Evolutionary conservation across 2,888 invertebrate species (phyloP), one percentile per base, ranked within the genome.

Genomic region (Ectemnius cavifrons): DNA sequence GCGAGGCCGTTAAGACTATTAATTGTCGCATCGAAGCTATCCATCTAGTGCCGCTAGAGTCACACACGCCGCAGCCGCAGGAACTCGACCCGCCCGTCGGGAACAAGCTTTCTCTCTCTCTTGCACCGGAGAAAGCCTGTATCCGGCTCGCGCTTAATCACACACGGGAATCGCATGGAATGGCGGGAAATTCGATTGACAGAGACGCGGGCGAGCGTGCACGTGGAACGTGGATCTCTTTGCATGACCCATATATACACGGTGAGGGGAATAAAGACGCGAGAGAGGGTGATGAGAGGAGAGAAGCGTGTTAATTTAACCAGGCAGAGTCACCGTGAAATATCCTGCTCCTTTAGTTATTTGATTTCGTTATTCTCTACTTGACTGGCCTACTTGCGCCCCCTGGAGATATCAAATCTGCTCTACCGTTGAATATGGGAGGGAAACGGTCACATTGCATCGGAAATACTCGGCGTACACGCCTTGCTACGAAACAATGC

Each of bases 1-100:
- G 63, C 71, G 78, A 83, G 84, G 75, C 77, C 70, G 79, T 77
- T 74, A 79, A 77, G 80, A 79, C 73, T 77, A 80, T 85, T 86
- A 85, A 87, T 83, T 84, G 79, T 68, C 62, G 67, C 77, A 66
- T 78, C 78, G 70, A 75, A 57, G 63, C 56, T 37, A 37, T 37
- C 37, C 37, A 37, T 37, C 37, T 11, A 37, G 37, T 37, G 11
- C 37, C 37, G 37, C 8, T 37, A 6, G 37, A 37, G 37, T 59
- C 52, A 57, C 52, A 57, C 60, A 45, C 60, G 49, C 58, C 72
- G 62, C 18, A 73, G 47, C 63, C 75, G 46, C 37, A 37, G 37
- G 37, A 37, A 37, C 37, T 37, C 2, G 1, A 1, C 11, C 2
- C 37, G 37, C 37, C 37, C 37, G 37, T 4, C 8, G 37, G 37